Base-by-base conservation (phyloP, 2,113 vertebrate genomes). In the Pluvialis apricaria region DNA sequence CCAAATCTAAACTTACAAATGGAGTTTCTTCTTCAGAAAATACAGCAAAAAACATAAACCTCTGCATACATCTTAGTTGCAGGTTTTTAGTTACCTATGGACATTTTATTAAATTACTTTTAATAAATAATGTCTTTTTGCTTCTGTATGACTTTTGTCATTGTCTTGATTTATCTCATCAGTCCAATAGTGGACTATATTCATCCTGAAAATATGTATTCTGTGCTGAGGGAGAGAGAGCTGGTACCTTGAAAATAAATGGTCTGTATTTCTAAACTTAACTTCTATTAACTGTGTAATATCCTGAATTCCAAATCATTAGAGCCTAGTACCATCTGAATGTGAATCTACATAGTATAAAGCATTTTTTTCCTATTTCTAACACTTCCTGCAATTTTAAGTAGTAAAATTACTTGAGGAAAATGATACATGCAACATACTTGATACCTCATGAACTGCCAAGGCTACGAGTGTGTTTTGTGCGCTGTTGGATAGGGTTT, bases 1-100 rank as follows among this genome's bases (percentile, higher is more conserved):
- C 99, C 99, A 79, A 99, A 99, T 94, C 97, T 99, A n/a, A 99
- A 99, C 96, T 94, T 99, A 54, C 99, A 99, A 92, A 98, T 99
- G 98, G 99, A 99, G 25, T 99, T 98, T 97, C 98, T 99, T 90
- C 99, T 99, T 89, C 98, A 99, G 96, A 99, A 99, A 98, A 99
- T 99, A 95, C 98, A 99, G 78, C 88, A 97, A 83, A 97, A 97
- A 47, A 90, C 86, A 68, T 98, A 93, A 93, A 77, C 2, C 4
- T 32, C n/a, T 89, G 57, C 25, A 34, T 65, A 13, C 28, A 13
- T 75, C 40, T 72, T 58, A 62, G 42, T 47, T 85, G 26, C 25
- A 75, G 54, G 21, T 47, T 90, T 87, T 82, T 32, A 68, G n/a
- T 84, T 84, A 65, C 24, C 19, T 54, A 10, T 54, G 90, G 36